Conservation (phyloP, 2,888 invertebrate genomes). For the Phyto melanocephala region DNA sequence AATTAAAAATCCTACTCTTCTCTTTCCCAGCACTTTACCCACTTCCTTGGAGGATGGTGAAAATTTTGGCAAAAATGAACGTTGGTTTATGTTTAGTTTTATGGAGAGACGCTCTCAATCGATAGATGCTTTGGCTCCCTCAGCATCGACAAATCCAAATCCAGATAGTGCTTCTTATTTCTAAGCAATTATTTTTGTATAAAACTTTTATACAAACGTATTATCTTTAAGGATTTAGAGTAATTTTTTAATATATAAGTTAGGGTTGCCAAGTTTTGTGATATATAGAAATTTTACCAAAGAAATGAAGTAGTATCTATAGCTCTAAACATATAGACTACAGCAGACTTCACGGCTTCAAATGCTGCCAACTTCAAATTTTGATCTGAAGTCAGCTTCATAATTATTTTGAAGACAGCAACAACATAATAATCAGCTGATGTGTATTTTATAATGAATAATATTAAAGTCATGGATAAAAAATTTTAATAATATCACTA, state of each 20-base stretch:
- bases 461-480: too few relatives aligned
- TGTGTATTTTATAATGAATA: too few relatives aligned
- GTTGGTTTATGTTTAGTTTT: constrained; percentile 79
- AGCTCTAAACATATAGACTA: too few relatives aligned
- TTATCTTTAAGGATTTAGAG: background rate
- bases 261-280: background rate
- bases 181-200: background rate
- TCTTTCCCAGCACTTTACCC: constrained; percentile 78
- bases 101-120: constrained; percentile 71
- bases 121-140: constrained; percentile 66
- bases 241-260: background rate
- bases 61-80: constrained; percentile 81
- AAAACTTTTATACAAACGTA: background rate
- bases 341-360: too few relatives aligned
- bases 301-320: background rate
- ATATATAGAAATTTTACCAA: background rate
- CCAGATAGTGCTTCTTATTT: constrained; percentile 26
- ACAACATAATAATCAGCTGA: too few relatives aligned
- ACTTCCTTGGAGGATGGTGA: constrained; percentile 82
- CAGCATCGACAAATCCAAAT: background rate
- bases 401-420: too few relatives aligned
- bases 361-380: too few relatives aligned
- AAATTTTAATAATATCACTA: too few relatives aligned
- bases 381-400: too few relatives aligned
- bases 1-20: background rate